Base-by-base conservation (phyloP, 2,888 invertebrate species). In the Spialia ferax region DNA sequence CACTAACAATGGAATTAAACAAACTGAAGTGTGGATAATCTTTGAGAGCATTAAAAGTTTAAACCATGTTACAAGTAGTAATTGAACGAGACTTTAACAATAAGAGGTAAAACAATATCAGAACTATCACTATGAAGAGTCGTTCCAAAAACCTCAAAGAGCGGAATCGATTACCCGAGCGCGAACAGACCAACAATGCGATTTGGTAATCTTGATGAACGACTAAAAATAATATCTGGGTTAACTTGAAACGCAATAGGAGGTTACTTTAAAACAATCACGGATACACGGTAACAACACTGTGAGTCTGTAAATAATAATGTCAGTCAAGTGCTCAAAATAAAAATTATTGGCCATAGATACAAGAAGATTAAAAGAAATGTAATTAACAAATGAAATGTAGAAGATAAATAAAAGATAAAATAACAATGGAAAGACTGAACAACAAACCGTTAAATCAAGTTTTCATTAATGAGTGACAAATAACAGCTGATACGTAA, bases 171-270 rank as follows among this genome's bases (percentile, higher is more conserved):
- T 71, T 72, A 70, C 70, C 59, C 69, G 71, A 69, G 71, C 71
- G 71, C 69, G 69, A 70, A 70, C 69, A 70, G 66, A 67, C 69
- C 54, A 63, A 71, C 71, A 71, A 69, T 69, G 69, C 59, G 38
- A 68, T 68, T 68, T 62, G 68, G 59, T 70, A 65, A 72, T 72
- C 69, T 71, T 63, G 71, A 71, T 69, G 66, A 64, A 66, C 61
- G 56, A 76, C 74, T 77, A 75, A 76, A 78, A 79, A 77, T 74
- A 73, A 73, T 79, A 81, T 83, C 80, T 82, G 80, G 79, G 81
- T 81, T 81, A 79, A 80, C 73, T 77, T 79, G 77, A 78, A 79
- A 78, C 74, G 70, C 68, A 74, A 75, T 69, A 70, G 78, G 75
- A 80, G 78, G 78, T 71, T 69, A 71, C 56, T 70, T 63, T 63